These are phyloP conservation scores for Caprella mutica DNA, from an alignment of 2,888 invertebrate genomes.

Conservation along the genomic window DNA sequence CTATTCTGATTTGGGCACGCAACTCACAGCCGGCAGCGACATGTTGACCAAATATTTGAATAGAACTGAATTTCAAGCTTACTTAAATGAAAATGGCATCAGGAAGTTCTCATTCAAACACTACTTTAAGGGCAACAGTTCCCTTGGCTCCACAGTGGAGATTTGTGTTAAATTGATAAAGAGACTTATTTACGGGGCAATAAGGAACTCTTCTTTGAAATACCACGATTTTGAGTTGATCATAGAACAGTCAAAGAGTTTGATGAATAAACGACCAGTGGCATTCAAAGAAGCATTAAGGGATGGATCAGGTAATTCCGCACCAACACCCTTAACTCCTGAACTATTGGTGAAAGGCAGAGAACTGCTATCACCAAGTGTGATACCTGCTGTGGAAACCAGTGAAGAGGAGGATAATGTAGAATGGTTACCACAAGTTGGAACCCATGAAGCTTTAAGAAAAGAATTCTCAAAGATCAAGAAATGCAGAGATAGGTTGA, in stretches of 20 bases:
- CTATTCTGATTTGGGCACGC: not conserved
- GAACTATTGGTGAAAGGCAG: not conserved
- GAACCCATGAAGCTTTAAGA: not conserved
- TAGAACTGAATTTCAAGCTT: not conserved
- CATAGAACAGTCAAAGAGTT: not conserved
- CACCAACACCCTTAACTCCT: not conserved
- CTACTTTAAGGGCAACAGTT: slow-evolving; percentile 7
- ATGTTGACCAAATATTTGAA: not conserved
- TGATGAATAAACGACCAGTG: not conserved
- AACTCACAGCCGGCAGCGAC: not conserved
- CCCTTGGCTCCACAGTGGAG: slow-evolving; percentile 6
- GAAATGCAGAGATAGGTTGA: not conserved
- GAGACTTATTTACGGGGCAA: not conserved
- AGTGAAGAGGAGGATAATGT: not conserved
- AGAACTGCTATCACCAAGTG: not conserved
- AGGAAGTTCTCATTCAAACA: not conserved
- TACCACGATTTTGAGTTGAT: not conserved
- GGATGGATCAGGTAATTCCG: not conserved
- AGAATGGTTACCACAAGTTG: not conserved
- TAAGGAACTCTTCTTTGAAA: not conserved
- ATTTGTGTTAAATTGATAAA: slow-evolving; percentile 7
- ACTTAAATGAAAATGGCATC: slow-evolving; percentile 6
- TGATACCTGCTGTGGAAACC: not conserved
- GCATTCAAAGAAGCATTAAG: slow-evolving; percentile 8
- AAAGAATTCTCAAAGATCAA: not conserved